Percentiles rank a stretch among this genome's conserved stretches.
These are phyloP conservation scores for Gephyroberyx darwinii DNA, from an alignment of 2,797 vertebrate species.

Conservation along the genomic window DNA sequence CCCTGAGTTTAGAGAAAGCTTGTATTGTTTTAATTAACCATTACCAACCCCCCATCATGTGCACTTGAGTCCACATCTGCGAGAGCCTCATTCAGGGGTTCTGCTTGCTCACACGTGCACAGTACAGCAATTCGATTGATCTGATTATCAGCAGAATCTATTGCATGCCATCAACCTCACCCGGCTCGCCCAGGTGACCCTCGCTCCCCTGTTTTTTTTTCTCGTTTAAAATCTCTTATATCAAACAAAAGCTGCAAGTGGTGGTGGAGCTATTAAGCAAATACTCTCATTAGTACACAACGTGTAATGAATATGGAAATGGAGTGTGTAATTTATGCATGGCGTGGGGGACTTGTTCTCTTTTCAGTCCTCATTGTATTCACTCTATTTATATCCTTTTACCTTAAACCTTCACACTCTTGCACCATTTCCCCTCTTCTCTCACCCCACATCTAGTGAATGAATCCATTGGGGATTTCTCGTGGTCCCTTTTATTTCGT, in stretches of 20 bases:
- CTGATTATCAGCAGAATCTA: constrained; percentile 62
- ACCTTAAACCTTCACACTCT: constrained; percentile 58
- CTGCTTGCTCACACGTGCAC: constrained; percentile 38
- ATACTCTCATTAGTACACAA: constrained; percentile 84
- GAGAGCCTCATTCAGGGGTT: constrained; percentile 41
- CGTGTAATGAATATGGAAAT: constrained; percentile 86
- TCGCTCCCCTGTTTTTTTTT: constrained; percentile 41
- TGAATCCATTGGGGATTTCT: constrained; percentile 52
- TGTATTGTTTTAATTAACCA: constrained; percentile 80
- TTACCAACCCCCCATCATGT: constrained; percentile 69
- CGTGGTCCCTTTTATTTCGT: constrained; percentile 40
- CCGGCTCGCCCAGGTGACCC: constrained; percentile 66
- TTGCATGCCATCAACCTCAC: constrained; percentile 61
- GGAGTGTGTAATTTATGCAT: constrained; percentile 82
- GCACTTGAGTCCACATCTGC: constrained; percentile 56
- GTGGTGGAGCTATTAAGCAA: constrained; percentile 80
- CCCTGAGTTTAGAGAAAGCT: constrained; percentile 72
- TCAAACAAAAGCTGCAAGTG: constrained; percentile 77
- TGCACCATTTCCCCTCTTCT: constrained; percentile 57
- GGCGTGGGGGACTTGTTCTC: constrained; percentile 66
- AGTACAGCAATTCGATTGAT: constrained; percentile 56
- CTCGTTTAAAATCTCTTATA: constrained; percentile 75
- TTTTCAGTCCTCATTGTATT: constrained; percentile 71
- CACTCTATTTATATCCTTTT: constrained; percentile 64
- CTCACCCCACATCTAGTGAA: constrained; percentile 57